These are phyloP conservation scores for Coilia nasus DNA, from an alignment of 2,797 vertebrate species.

Conservation along the genomic window DNA sequence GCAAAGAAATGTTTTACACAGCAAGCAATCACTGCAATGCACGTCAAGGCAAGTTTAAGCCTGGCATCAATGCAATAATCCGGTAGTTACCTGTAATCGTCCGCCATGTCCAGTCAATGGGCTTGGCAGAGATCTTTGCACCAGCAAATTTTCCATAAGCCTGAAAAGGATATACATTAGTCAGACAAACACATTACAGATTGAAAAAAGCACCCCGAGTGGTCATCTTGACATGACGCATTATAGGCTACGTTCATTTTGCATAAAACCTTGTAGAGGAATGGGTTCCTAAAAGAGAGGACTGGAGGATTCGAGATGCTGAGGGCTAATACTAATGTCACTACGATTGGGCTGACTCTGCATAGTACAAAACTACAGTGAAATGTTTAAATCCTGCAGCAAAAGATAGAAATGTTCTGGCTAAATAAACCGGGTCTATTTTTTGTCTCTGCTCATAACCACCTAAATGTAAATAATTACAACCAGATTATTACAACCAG, in stretches of 20 bases:
- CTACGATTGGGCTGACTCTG: neutral
- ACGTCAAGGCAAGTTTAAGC: neutral
- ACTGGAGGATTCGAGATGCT: neutral
- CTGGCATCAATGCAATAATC: neutral
- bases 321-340: neutral
- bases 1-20: neutral
- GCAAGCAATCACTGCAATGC: neutral
- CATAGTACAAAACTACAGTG: neutral
- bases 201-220: neutral
- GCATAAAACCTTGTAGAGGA: neutral
- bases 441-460: neutral
- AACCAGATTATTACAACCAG: too few relatives aligned
- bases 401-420: neutral
- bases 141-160: slow-evolving; percentile 91
- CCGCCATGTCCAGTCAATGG: slow-evolving; percentile 89
- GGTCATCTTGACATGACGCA: too few relatives aligned
- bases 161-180: slow-evolving; percentile 62
- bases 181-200: neutral
- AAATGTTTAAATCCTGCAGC: neutral
- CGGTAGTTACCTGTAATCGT: slow-evolving; percentile 82
- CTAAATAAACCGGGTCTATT: neutral
- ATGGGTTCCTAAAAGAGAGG: neutral
- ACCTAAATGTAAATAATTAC: neutral
- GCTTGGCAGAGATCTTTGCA: slow-evolving; percentile 82
- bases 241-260: too few relatives aligned